phyloP scores from a whole-genome alignment of 2,797 vertebrate species.

The Platyrinchus mystaceus region DNA sequence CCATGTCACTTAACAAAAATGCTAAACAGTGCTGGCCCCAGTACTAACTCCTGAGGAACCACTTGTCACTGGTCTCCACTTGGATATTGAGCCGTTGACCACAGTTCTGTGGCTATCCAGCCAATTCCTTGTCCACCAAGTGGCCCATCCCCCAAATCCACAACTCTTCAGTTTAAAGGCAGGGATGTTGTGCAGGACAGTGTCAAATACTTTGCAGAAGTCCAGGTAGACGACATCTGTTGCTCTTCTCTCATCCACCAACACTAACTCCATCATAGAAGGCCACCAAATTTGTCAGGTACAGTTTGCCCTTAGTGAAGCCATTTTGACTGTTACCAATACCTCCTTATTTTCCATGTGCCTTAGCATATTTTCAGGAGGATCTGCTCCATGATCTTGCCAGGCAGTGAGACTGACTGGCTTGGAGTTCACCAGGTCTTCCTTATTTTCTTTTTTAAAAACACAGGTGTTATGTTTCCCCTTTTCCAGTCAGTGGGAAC shows the following conservation, averaged over 20 bases:
- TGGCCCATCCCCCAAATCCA: too few species aligned
- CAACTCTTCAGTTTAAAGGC: background rate
- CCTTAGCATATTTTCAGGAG: background rate
- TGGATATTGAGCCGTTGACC: background rate
- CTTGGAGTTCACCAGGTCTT: background rate
- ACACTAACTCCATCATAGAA: background rate
- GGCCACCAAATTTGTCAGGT: background rate
- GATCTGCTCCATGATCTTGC: background rate
- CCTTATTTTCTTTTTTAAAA: background rate
- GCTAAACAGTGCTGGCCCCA: background rate
- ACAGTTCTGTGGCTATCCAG: background rate
- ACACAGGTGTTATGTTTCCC: background rate
- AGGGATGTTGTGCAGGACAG: background rate
- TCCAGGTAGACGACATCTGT: background rate
- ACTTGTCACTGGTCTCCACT: background rate
- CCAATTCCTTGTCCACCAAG: background rate
- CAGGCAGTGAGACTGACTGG: background rate
- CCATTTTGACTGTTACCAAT: background rate
- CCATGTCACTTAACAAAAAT: background rate
- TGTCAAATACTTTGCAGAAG: background rate
- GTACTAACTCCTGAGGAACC: background rate
- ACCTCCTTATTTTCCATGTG: background rate
- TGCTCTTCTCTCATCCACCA: background rate
- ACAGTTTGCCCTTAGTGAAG: background rate
- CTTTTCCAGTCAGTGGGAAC: background rate